Evolutionary conservation across 2,797 vertebrate genomes (phyloP).

Genomic region (Ceryle rudis): DNA sequence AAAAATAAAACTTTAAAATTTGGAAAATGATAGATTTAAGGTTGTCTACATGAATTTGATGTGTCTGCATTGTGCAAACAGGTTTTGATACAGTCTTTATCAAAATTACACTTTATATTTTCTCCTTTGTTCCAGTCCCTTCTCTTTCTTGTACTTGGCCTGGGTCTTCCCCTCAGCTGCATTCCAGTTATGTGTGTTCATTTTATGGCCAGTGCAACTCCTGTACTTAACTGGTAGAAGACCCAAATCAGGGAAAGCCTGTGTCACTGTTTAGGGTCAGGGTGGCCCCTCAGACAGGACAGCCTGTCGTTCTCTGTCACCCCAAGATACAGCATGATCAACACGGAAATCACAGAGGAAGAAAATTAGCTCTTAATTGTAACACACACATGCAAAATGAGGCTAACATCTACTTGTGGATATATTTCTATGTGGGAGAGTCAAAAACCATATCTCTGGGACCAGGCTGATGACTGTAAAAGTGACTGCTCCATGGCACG

Average conservation of each 20-base stretch:
- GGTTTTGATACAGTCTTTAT: background rate
- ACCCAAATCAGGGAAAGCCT: background rate
- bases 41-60: accelerated
- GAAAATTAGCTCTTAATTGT: background rate
- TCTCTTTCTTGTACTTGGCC: background rate
- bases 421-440: background rate
- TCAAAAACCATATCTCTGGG: background rate
- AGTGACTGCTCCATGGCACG: background rate
- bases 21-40: background rate
- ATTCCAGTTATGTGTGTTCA: background rate
- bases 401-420: background rate
- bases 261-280: no score
- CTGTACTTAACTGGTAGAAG: background rate
- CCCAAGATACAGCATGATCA: background rate
- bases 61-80: background rate
- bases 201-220: background rate
- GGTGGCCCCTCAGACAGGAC: no score
- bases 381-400: background rate
- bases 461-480: background rate
- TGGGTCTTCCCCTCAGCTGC: background rate
- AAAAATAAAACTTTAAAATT: background rate
- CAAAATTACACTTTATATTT: background rate
- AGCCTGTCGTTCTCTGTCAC: background rate
- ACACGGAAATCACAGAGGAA: background rate
- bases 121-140: background rate